A percentile compares a stretch with the other conserved stretches of the same genome.
phyloP scores from a whole-genome alignment of 2,113 vertebrate genomes.

The Noturus placidus region DNA sequence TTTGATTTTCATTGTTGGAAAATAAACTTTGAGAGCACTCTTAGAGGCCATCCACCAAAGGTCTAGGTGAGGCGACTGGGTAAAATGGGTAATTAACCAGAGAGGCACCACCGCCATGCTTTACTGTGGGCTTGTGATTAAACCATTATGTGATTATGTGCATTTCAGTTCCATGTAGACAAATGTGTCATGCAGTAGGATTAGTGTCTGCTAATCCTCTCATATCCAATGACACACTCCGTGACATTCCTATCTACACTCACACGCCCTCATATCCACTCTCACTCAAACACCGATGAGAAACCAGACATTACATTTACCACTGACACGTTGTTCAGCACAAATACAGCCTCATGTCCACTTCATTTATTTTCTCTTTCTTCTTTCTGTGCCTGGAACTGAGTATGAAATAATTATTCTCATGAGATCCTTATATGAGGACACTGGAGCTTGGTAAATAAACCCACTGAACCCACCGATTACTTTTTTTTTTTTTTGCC shows the following conservation, averaged over 20 bases:
- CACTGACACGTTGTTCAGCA: background rate
- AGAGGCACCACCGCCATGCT: background rate
- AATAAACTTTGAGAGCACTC: no score
- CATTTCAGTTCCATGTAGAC: background rate
- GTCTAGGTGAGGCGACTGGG: background rate
- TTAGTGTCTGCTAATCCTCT: background rate
- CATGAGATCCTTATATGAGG: background rate
- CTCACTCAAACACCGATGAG: background rate
- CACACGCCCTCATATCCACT: background rate
- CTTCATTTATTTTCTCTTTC: background rate
- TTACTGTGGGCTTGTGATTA: background rate
- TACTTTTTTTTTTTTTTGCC: background rate
- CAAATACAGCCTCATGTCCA: background rate
- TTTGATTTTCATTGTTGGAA: no score
- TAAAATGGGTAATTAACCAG: background rate
- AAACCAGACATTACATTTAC: background rate
- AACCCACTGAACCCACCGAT: constrained; percentile 2
- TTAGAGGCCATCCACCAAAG: background rate
- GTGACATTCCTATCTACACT: background rate
- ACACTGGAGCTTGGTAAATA: constrained; percentile 6
- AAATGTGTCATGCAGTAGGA: constrained; percentile 1
- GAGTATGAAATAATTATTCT: constrained; percentile 24
- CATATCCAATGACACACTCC: background rate
- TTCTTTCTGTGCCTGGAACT: background rate
- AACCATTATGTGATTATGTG: background rate